A percentile compares a stretch with the other conserved stretches of the same genome.
Conservation (phyloP, 2,113 vertebrate genomes). For the Pygoscelis antarcticus region DNA sequence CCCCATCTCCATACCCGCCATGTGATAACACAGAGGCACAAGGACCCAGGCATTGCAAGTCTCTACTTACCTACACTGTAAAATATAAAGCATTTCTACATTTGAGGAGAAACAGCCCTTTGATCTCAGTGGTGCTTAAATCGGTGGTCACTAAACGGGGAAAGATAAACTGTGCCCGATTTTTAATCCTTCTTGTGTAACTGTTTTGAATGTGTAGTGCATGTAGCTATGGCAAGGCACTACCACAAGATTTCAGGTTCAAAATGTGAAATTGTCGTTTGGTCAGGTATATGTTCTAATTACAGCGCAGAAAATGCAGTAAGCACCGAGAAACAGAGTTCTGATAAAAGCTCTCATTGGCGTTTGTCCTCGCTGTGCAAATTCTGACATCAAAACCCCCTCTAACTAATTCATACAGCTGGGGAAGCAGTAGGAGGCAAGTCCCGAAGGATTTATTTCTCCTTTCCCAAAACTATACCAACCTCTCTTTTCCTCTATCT, state of each 20-base stretch:
- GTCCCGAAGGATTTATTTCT: background rate
- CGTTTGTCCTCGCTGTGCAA: background rate
- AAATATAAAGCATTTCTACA: background rate
- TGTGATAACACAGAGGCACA: background rate
- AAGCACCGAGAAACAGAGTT: background rate
- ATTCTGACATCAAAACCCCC: background rate
- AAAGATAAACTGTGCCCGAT: background rate
- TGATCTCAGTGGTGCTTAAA: background rate
- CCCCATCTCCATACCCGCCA: background rate
- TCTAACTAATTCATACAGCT: background rate
- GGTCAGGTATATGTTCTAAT: rapidly evolving
- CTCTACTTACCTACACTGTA: background rate
- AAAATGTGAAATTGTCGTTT: background rate
- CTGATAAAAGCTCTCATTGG: background rate
- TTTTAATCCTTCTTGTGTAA: background rate
- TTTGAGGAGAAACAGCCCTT: background rate
- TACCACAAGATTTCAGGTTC: background rate
- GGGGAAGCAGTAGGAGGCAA: background rate
- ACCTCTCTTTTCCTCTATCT: background rate
- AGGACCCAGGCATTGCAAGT: background rate
- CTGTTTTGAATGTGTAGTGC: background rate
- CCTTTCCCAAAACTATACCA: background rate
- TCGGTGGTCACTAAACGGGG: background rate
- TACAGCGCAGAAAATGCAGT: background rate
- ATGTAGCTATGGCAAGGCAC: background rate